Base-by-base conservation (phyloP, 1,140 invertebrate genomes). In the Helicoverpa zea region DNA sequence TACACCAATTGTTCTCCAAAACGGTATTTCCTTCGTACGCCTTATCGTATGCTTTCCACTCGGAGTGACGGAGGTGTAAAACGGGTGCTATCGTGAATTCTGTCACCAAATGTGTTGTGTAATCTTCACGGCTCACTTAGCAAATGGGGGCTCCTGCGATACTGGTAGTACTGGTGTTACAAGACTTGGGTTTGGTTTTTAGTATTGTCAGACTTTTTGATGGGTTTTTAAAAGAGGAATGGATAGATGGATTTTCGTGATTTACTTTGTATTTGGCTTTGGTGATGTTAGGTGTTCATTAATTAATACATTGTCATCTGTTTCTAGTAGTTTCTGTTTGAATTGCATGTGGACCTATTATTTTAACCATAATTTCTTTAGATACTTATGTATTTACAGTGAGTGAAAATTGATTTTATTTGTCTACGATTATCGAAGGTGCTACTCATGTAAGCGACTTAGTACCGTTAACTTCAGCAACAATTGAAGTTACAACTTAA, bases 91-190 rank as follows among this genome's bases (percentile, higher is more conserved):
- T 18, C 47, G 64, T 49, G 13, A 68, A 23, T 51, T 51, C 43
- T 51, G 64, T 49, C 64, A 68, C 64, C 43, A 23, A 68, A 68
- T 49, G n/a, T 68, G 30, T 72, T 23, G 43, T 56, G 14, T 85
- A 83, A 85, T 85, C 81, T 78, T 85, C 81, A 85, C 81, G 84
- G 70, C 54, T 78, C 84, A 85, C 76, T 85, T 83, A 74, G 18
- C 51, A 82, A 72, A 82, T 66, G 75, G 79, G 74, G 80, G 75
- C 29, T 66, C n/a, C 18, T 3, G 2, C 52, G 66, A n/a, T 63
- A 76, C 2, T 16, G 14, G 30, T 58, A 7, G 14, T 30, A 35
- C 68, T 5, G 9, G 4, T 35, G 23, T 43, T 14, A 58, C n/a
- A 18, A 18, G 16, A 29, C 29, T 3, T 63, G 13, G 29, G 12